Evolutionary conservation across 2,888 invertebrate species (phyloP).

Genomic region (Keiferia lycopersicella): DNA sequence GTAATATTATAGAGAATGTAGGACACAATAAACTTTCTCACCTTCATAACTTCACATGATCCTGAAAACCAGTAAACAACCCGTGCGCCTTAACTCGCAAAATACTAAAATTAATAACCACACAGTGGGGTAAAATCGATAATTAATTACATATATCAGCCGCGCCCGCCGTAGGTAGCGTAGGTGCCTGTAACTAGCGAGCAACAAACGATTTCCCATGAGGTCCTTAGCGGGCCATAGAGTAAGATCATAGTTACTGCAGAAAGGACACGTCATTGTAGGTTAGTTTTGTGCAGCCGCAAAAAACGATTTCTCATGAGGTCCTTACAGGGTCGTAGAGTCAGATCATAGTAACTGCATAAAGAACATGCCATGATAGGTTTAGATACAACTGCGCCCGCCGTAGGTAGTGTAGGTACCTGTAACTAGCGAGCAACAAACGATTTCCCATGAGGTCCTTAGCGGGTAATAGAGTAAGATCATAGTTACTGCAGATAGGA

Average conservation of each 20-base stretch:
- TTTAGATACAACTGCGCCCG: slow-evolving; percentile 68
- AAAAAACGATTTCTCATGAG: too few species aligned
- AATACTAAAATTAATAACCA: slow-evolving; percentile 24
- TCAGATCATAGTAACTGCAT: too few species aligned
- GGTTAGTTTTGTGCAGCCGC: not conserved
- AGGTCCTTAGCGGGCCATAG: slow-evolving; percentile 68
- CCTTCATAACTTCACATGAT: not conserved
- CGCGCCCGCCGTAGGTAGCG: slow-evolving; percentile 56
- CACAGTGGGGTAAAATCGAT: slow-evolving; percentile 55
- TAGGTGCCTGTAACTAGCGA: slow-evolving; percentile 64
- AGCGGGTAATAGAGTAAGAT: slow-evolving; percentile 62
- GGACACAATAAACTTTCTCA: not conserved
- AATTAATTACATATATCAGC: slow-evolving; percentile 71
- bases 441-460: slow-evolving; percentile 77
- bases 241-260: slow-evolving; percentile 38
- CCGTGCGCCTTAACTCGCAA: slow-evolving; percentile 1
- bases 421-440: slow-evolving; percentile 74
- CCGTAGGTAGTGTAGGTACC: slow-evolving; percentile 40
- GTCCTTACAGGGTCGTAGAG: not conserved
- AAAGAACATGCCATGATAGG: too few species aligned
- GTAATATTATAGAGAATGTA: too few species aligned
- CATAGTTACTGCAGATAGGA: slow-evolving; percentile 23
- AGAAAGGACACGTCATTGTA: slow-evolving; percentile 25
- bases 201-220: slow-evolving; percentile 78
- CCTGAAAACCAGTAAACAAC: not conserved